These are phyloP conservation scores for Crocidura indochinensis DNA, from an alignment of 2,797 vertebrate species.

Conservation along the genomic window DNA sequence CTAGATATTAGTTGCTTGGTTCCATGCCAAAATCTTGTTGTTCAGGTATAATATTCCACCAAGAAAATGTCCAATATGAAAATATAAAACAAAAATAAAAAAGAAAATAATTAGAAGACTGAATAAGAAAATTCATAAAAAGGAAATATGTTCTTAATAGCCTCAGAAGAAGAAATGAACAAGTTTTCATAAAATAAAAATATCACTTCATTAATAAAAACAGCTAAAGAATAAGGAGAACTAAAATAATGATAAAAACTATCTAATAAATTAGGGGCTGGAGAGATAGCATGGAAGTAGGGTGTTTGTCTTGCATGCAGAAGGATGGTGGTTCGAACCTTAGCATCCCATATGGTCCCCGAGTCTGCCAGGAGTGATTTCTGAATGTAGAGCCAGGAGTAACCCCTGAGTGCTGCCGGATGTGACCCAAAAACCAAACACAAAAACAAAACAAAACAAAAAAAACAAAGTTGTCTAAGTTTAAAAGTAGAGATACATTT, in stretches of 20 bases:
- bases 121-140: not conserved
- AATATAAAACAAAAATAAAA: not conserved
- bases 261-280: too few relatives aligned
- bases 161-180: not conserved
- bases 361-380: too few relatives aligned
- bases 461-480: not conserved
- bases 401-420: too few relatives aligned
- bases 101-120: not conserved
- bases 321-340: too few relatives aligned
- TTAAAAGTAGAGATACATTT: conserved; percentile 16
- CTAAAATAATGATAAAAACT: too few relatives aligned
- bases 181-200: conserved; percentile 3
- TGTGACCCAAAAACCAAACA: too few relatives aligned
- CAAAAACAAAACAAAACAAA: not conserved
- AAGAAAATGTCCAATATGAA: not conserved
- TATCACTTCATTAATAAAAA: not conserved
- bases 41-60: not conserved
- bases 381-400: too few relatives aligned
- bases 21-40: too few relatives aligned
- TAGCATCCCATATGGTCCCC: too few relatives aligned
- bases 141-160: not conserved
- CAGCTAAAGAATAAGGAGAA: not conserved
- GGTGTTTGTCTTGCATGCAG: too few relatives aligned
- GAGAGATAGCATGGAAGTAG: too few relatives aligned
- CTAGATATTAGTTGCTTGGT: not conserved